Percentiles rank a stretch among this genome's conserved stretches.
phyloP scores from a whole-genome alignment of 2,113 vertebrate genomes.

The Ardeotis arabs region DNA sequence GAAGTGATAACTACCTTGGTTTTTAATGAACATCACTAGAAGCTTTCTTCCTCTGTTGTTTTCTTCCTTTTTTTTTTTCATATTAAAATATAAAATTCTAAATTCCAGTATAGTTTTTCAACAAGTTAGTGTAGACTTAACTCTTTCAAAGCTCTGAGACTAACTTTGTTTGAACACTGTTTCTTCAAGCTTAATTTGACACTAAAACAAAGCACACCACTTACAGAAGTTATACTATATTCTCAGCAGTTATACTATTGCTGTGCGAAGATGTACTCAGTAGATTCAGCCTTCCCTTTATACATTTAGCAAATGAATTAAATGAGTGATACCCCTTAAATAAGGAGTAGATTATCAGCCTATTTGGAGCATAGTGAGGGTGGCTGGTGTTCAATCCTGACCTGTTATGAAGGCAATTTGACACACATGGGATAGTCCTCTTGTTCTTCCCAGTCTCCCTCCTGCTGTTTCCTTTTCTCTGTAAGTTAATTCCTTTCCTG shows the following conservation, averaged over 20 bases:
- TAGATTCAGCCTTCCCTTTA: background rate
- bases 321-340: background rate
- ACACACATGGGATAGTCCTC: background rate
- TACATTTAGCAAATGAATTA: background rate
- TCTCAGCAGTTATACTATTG: background rate
- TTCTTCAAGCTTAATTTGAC: background rate
- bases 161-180: background rate
- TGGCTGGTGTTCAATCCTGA: background rate
- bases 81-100: background rate
- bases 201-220: accelerated
- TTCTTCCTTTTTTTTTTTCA: background rate
- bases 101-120: background rate
- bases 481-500: background rate
- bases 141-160: background rate
- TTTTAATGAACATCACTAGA: background rate
- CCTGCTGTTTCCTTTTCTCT: background rate
- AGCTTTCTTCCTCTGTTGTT: background rate
- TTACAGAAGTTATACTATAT: background rate
- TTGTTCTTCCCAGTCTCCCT: background rate
- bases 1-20: background rate
- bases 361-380: background rate
- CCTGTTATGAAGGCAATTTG: background rate
- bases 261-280: background rate
- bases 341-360: background rate
- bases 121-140: background rate